Evolutionary conservation across 2,888 invertebrate genomes (phyloP).

Genomic region (Terebella lapidaria): DNA sequence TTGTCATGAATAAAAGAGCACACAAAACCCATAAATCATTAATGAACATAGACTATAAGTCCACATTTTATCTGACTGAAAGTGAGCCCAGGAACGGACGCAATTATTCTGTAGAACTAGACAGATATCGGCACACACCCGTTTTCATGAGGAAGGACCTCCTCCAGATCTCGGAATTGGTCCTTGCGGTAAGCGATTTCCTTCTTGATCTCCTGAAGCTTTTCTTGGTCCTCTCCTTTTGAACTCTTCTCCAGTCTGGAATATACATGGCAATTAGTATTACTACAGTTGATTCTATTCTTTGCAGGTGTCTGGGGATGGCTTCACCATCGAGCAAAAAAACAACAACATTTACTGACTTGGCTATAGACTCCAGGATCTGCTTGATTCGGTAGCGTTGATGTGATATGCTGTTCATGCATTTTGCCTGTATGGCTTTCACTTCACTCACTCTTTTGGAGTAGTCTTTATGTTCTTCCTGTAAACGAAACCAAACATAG

Average conservation of each 20-base stretch:
- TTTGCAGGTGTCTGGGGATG: neutral
- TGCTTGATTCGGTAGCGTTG: conserved; percentile 84
- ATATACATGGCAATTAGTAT: too few relatives aligned
- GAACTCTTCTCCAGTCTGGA: conserved; percentile 12
- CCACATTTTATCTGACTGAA: too few relatives aligned
- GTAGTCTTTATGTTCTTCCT: conserved; percentile 70
- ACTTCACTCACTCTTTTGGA: conserved; percentile 79
- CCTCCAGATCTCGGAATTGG: conserved; percentile 85
- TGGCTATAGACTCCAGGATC: conserved; percentile 72
- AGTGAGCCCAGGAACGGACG: too few relatives aligned
- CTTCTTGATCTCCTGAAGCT: conserved; percentile 62
- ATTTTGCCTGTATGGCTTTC: conserved; percentile 71
- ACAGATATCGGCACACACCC: too few relatives aligned
- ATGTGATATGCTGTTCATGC: conserved; percentile 81
- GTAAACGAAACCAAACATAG: too few relatives aligned
- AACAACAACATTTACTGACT: conserved; percentile 61
- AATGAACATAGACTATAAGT: too few relatives aligned
- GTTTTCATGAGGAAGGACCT: conserved; percentile 84
- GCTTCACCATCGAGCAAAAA: neutral
- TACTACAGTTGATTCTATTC: too few relatives aligned
- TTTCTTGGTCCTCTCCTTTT: conserved; percentile 53
- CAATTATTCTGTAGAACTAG: too few relatives aligned
- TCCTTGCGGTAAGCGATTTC: conserved; percentile 78
- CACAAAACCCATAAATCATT: too few relatives aligned
- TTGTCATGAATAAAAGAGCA: too few relatives aligned